Percentiles rank a stretch among this genome's conserved stretches.
Evolutionary conservation across 2,797 vertebrate genomes (phyloP).

Genomic region (Oceanodroma leucorhoa): DNA sequence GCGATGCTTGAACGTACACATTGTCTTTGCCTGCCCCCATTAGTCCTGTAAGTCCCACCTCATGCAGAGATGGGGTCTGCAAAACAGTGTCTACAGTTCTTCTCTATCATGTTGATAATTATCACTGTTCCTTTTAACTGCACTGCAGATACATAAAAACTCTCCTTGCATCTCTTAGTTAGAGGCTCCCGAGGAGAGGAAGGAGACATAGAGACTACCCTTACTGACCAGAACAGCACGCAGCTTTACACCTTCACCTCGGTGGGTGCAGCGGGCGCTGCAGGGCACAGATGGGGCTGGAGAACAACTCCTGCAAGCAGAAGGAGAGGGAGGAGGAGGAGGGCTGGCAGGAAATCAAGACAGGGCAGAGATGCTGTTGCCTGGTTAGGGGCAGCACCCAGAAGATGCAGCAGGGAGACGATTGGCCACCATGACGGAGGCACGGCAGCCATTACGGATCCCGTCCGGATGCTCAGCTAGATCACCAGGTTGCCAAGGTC

Average conservation of each 20-base stretch:
- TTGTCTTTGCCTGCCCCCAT: not conserved
- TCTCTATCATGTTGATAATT: not conserved
- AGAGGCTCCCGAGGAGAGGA: not conserved
- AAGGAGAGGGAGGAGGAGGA: not conserved
- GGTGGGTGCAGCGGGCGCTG: not conserved
- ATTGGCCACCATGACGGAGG: fast-evolving
- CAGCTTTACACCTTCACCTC: not conserved
- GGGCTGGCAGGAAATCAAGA: not conserved
- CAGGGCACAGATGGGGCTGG: fast-evolving
- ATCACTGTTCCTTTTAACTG: not conserved
- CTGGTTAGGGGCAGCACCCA: not conserved
- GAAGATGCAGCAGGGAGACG: not conserved
- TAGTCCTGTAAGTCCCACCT: not conserved
- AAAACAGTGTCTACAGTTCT: not conserved
- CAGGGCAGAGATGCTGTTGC: not conserved
- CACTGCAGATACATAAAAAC: not conserved
- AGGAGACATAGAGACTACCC: not conserved
- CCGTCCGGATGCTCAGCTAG: not conserved
- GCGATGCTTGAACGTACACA: not conserved
- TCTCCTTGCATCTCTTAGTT: not conserved
- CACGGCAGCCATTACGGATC: fast-evolving
- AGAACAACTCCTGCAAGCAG: not conserved
- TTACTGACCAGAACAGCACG: fast-evolving
- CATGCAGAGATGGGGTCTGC: not conserved
- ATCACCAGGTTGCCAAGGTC: not conserved